Conservation (phyloP, 1,140 invertebrate genomes). For the Solenopsis fugax region DNA sequence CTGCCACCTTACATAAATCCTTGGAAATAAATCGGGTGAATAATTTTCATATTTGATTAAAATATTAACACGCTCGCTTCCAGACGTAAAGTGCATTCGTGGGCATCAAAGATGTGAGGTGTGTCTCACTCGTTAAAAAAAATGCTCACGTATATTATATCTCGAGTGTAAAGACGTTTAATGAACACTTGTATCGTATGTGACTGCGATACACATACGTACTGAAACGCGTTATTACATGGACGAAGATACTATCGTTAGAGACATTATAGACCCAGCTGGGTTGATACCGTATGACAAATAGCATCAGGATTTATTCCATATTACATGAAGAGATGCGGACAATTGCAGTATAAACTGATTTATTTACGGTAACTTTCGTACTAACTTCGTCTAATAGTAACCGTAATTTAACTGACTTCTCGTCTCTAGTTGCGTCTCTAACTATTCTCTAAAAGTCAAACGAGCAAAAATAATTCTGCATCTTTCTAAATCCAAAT, state of each 20-base stretch:
- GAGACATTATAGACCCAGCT: not conserved
- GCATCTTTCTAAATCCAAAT: not conserved
- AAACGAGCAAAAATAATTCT: constrained; percentile 3
- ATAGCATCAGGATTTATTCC: constrained; percentile 1
- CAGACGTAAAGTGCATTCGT: not conserved
- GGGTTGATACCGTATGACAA: not conserved
- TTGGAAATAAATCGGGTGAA: constrained; percentile 1
- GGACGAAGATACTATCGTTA: not conserved
- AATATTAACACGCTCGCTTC: not conserved
- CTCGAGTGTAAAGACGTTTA: not conserved
- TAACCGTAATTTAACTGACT: not conserved
- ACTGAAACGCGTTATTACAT: constrained; percentile 37
- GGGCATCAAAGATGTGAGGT: not conserved
- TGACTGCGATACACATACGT: not conserved
- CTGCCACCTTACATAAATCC: not conserved
- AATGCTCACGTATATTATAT: constrained; percentile 12
- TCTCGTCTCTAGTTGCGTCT: not conserved
- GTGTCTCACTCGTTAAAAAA: constrained; percentile 26
- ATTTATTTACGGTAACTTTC: not conserved
- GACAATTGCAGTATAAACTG: constrained; percentile 1
- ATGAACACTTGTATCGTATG: constrained; percentile 35
- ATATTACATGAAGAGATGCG: constrained; percentile 9
- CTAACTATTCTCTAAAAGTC: not conserved
- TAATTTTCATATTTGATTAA: not conserved
- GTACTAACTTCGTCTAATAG: not conserved